phyloP scores from a whole-genome alignment of 2,113 vertebrate genomes.

The Rhodinocichla rosea region DNA sequence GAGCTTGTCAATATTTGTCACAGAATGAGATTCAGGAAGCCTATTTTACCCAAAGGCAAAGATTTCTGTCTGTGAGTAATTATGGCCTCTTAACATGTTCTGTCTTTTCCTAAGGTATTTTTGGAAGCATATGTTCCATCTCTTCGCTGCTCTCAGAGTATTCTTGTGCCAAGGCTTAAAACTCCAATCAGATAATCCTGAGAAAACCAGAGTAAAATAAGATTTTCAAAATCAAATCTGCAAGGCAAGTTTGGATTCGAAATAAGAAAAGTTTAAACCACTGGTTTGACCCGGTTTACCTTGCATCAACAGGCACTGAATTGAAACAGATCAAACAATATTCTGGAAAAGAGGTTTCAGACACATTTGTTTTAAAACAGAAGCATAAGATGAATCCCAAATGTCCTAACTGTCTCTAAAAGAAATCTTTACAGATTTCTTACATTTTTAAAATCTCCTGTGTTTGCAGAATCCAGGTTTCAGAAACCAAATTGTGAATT shows the following conservation, averaged over 20 bases:
- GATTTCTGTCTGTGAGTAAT: constrained; percentile 55
- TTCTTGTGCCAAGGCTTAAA: constrained; percentile 27
- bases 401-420: neutral
- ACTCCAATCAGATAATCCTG: neutral
- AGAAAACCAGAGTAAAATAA: neutral
- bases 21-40: neutral
- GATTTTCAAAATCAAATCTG: neutral
- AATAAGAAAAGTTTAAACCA: neutral
- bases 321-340: neutral
- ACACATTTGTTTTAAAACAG: neutral
- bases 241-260: neutral
- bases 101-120: constrained; percentile 55
- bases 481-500: neutral
- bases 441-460: neutral
- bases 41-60: constrained; percentile 39
- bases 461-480: neutral
- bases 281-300: neutral
- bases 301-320: neutral
- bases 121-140: constrained; percentile 50
- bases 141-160: constrained; percentile 3
- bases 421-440: neutral
- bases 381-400: neutral
- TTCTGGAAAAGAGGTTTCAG: neutral
- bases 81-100: constrained; percentile 46
- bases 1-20: constrained; percentile 49